Conservation (phyloP, 2,797 vertebrate genomes). For the Astyanax mexicanus region DNA sequence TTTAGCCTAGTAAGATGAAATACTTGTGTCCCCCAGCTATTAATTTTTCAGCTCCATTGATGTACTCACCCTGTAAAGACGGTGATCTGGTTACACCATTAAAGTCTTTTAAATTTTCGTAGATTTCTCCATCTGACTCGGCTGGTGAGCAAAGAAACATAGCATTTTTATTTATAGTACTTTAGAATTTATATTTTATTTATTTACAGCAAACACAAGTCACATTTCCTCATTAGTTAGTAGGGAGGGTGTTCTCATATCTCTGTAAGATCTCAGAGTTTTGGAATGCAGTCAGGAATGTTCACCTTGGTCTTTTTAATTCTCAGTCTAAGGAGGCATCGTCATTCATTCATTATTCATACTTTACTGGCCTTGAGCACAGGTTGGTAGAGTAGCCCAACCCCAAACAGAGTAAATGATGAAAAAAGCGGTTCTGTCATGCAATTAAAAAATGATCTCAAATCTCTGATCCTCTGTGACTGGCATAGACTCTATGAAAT, state of each 20-base stretch:
- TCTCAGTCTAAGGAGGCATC: too few species aligned
- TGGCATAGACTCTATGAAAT: too few species aligned
- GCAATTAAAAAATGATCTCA: too few species aligned
- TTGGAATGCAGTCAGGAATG: conserved; percentile 28
- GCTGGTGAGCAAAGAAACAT: neutral
- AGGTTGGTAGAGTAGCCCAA: too few species aligned
- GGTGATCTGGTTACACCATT: neutral
- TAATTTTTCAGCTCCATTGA: neutral
- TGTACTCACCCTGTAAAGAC: neutral
- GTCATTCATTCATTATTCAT: neutral
- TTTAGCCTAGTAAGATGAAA: neutral
- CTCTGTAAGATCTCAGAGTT: neutral
- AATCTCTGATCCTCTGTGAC: too few species aligned
- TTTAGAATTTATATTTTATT: too few species aligned
- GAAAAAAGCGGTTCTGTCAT: too few species aligned
- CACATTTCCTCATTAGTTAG: too few species aligned
- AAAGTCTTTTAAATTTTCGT: neutral
- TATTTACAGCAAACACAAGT: neutral
- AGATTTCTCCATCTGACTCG: neutral
- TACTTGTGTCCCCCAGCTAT: neutral
- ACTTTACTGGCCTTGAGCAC: too few species aligned
- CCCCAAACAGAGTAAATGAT: too few species aligned
- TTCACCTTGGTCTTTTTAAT: neutral
- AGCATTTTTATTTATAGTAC: too few species aligned
- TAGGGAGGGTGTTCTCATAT: neutral